Conservation (phyloP, 2,113 vertebrate species). For the Mellivora capensis region DNA sequence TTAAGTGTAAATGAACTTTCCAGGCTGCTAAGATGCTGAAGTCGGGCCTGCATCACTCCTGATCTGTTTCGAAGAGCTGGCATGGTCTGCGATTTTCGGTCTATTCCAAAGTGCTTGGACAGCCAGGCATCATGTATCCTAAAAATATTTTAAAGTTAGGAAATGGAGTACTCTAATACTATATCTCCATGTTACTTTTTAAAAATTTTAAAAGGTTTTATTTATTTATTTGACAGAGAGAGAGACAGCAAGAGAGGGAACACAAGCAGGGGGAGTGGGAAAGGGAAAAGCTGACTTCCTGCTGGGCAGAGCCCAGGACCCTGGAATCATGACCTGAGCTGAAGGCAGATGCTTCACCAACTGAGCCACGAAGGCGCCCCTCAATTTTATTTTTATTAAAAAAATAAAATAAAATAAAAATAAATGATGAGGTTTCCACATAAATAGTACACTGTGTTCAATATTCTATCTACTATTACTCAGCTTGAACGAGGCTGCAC, state of each 20-base stretch:
- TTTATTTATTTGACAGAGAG: no score
- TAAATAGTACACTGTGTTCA: neutral
- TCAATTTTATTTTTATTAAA: neutral
- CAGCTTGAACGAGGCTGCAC: neutral
- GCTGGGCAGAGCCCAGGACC: no score
- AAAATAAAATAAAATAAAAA: neutral
- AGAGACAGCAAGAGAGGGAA: no score
- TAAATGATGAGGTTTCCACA: neutral
- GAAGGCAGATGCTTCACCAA: no score
- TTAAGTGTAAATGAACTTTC: slow-evolving; percentile 95
- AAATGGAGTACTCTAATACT: neutral
- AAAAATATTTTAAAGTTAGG: slow-evolving; percentile 40
- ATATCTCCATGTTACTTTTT: slow-evolving; percentile 4
- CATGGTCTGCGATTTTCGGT: slow-evolving; percentile 97
- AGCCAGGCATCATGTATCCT: slow-evolving; percentile 91
- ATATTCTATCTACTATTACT: neutral
- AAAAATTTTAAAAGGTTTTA: no score
- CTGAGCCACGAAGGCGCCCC: no score
- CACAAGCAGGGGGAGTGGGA: no score
- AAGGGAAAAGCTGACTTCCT: no score
- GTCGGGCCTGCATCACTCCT: slow-evolving; percentile 88
- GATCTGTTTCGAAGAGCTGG: slow-evolving; percentile 90
- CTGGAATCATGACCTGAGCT: no score
- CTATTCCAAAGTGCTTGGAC: slow-evolving; percentile 87
- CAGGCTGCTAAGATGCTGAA: slow-evolving; percentile 92